These are phyloP conservation scores for Cynopterus sphinx DNA, from an alignment of 2,797 vertebrate species.

Conservation along the genomic window DNA sequence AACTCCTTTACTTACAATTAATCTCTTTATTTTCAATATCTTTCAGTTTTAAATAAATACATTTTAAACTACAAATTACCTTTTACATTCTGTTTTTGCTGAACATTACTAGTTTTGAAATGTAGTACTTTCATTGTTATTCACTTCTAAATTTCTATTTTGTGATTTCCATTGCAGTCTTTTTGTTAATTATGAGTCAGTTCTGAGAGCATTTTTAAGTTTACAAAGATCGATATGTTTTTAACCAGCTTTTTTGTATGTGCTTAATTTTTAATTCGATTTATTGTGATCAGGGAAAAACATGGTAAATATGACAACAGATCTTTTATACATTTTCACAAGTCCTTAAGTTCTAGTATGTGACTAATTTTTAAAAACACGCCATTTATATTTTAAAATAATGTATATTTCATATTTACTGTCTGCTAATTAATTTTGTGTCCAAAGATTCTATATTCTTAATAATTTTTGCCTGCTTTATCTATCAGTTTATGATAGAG, in stretches of 20 bases:
- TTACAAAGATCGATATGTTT: not conserved
- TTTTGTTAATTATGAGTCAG: not conserved
- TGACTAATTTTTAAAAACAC: not conserved
- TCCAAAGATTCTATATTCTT: not conserved
- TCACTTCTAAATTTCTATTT: not conserved
- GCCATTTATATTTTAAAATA: not conserved
- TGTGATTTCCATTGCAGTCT: not conserved
- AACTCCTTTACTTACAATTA: not conserved
- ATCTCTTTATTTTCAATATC: not conserved
- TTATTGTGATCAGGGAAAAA: not conserved
- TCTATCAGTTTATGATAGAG: not conserved
- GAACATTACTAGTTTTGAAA: not conserved
- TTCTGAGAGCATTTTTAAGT: not conserved
- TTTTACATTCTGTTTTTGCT: not conserved
- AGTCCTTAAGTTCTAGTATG: not conserved
- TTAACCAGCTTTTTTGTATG: not conserved
- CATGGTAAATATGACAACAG: not conserved
- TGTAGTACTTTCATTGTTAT: not conserved
- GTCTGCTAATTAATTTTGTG: not conserved
- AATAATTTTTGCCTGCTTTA: not conserved
- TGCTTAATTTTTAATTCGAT: slow-evolving; percentile 13
- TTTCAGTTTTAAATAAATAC: slow-evolving; percentile 5
- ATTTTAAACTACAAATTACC: not conserved
- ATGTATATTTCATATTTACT: not conserved
- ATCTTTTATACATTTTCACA: not conserved